phyloP scores from a whole-genome alignment of 2,113 vertebrate species.

The Baryphthengus martii region DNA sequence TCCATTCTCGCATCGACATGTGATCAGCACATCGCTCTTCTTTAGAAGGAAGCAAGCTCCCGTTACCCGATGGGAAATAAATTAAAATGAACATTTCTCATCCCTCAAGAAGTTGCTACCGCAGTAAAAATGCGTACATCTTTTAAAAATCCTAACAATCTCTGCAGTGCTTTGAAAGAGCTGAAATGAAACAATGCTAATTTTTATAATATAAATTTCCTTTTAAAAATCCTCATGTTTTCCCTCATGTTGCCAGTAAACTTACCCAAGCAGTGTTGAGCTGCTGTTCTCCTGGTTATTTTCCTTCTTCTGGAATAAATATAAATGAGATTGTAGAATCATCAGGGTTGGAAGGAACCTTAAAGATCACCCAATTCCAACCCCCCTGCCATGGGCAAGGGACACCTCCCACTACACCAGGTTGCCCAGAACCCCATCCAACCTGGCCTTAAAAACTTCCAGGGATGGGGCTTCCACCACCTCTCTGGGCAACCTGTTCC shows the following conservation, averaged over 20 bases:
- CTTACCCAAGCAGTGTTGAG: background rate
- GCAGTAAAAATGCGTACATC: background rate
- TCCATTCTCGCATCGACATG: slow-evolving; percentile 34
- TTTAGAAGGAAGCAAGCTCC: slow-evolving; percentile 31
- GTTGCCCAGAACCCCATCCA: no score
- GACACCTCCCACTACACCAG: no score
- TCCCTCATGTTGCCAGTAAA: background rate
- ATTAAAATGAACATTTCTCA: background rate
- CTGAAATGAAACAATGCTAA: background rate
- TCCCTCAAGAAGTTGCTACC: background rate
- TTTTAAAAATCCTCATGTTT: background rate
- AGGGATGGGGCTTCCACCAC: no score
- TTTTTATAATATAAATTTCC: background rate
- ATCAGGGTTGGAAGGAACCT: no score
- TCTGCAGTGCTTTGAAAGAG: background rate
- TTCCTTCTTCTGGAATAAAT: background rate
- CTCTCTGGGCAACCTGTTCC: no score
- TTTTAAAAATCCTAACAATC: background rate
- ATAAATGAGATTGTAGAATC: background rate
- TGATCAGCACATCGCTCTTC: slow-evolving; percentile 42
- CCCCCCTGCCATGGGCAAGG: no score
- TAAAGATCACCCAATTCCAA: no score
- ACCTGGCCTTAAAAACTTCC: no score
- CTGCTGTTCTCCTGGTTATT: background rate
- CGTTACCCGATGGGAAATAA: slow-evolving; percentile 21